These are phyloP conservation scores for Hippocampus kuda DNA, from an alignment of 2,797 vertebrate genomes.

Conservation along the genomic window DNA sequence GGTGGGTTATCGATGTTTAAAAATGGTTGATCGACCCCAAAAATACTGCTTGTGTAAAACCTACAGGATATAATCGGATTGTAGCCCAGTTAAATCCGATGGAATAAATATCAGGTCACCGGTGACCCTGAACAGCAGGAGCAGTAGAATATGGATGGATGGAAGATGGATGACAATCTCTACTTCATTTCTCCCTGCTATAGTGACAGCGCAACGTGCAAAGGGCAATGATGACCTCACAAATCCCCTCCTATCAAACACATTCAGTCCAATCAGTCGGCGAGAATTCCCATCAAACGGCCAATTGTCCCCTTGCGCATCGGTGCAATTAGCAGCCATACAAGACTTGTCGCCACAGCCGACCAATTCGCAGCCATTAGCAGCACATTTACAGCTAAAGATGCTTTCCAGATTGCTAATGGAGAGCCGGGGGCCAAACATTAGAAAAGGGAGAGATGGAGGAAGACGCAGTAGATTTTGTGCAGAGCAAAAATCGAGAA, in stretches of 20 bases:
- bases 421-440: no score
- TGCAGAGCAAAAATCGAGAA: conserved; percentile 15
- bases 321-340: conserved; percentile 57
- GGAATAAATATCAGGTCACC: neutral
- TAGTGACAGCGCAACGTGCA: neutral
- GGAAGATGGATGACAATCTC: neutral
- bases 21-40: no score
- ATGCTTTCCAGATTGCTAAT: conserved; percentile 49
- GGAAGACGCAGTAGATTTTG: conserved; percentile 10
- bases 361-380: conserved; percentile 54
- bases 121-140: neutral
- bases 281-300: conserved; percentile 47
- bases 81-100: neutral
- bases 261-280: conserved; percentile 25
- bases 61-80: neutral
- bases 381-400: conserved; percentile 56
- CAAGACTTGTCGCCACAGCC: conserved; percentile 54
- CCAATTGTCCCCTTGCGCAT: conserved; percentile 61
- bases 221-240: neutral
- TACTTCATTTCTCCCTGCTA: neutral
- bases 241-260: neutral
- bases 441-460: conserved; percentile 9
- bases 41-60: no score
- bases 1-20: no score
- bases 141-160: neutral